phyloP scores from a whole-genome alignment of 2,113 vertebrate genomes.

The Toxostoma redivivum region DNA sequence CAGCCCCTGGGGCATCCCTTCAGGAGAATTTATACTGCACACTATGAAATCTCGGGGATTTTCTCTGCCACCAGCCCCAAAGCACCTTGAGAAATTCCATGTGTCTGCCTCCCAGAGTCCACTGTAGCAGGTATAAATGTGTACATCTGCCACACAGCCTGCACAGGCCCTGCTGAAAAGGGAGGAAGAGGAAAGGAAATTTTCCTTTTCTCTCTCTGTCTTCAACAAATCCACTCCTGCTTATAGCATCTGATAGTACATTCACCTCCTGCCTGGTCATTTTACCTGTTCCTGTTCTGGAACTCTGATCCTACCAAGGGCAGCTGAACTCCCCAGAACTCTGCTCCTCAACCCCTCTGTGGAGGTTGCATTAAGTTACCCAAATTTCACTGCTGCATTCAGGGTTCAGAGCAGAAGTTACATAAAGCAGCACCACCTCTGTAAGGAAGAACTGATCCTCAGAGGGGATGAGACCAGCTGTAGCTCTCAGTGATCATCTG shows the following conservation, averaged over 20 bases:
- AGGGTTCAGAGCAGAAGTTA: background rate
- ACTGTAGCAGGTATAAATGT: background rate
- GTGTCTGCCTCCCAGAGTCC: background rate
- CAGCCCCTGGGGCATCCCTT: background rate
- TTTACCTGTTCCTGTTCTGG: background rate
- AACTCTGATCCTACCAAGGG: background rate
- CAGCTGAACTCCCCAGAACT: background rate
- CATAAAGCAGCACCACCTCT: background rate
- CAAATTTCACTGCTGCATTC: background rate
- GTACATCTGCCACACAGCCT: accelerated
- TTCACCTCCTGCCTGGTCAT: background rate
- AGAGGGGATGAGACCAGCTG: background rate
- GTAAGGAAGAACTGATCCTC: background rate
- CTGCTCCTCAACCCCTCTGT: background rate
- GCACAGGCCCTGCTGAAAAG: background rate
- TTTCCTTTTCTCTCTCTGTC: background rate
- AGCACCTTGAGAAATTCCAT: background rate
- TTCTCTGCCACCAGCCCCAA: background rate
- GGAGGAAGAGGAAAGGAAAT: background rate
- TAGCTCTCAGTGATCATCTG: background rate
- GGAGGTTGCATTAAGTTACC: accelerated
- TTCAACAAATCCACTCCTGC: background rate
- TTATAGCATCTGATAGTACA: background rate
- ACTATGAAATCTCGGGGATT: accelerated
- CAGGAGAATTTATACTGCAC: accelerated